Base-by-base conservation (phyloP, 2,113 vertebrate species). In the Centropristis striata region DNA sequence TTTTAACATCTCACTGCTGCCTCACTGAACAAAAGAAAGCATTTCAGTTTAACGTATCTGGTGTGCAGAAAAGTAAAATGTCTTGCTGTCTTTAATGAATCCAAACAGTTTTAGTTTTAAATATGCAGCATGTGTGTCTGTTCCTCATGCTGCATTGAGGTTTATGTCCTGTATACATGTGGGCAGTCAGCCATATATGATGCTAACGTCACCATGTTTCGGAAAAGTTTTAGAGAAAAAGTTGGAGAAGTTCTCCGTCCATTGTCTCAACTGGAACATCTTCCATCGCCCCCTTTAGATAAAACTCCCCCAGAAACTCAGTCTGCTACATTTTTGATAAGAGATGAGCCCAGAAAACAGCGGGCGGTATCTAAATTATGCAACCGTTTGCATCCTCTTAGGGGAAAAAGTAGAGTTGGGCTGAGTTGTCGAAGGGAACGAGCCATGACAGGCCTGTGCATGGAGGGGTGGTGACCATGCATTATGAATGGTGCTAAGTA, bases 401-500 rank as follows among this genome's bases (percentile, higher is more conserved):
- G 91, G 92, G 87, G 80, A 64, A 77, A 82, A 90, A 92, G 92
- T 78, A 80, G 92, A 86, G 79, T 81, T 86, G 60, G 86, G 86
- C 85, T 81, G 90, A 93, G 89, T 90, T 95, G 92, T 94, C 88
- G 67, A 84, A 91, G 64, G 86, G 91, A 94, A 95, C 92, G 0
- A 73, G 90, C 86, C 86, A 76, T 89, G 94, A 95, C 95, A 95
- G 93, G 81, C 77, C 77, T 32, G 87, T 73, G 87, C 49, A 58
- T 77, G 76, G 63, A 68, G 76, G 80, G 85, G 85, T 57, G 90
- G 75, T 39, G 88, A 59, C 49, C 90, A 94, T 95, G 87, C 92
- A 95, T 95, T 94, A 95, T 95, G 88, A 79, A 95, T 95, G 91
- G 83, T 73, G 86, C 80, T 94, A 92, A 94, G 92, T 93, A 90